Evolutionary conservation across 2,797 vertebrate species (phyloP), one percentile per base, ranked within the genome.

Genomic region (Pangasius krempfi): DNA sequence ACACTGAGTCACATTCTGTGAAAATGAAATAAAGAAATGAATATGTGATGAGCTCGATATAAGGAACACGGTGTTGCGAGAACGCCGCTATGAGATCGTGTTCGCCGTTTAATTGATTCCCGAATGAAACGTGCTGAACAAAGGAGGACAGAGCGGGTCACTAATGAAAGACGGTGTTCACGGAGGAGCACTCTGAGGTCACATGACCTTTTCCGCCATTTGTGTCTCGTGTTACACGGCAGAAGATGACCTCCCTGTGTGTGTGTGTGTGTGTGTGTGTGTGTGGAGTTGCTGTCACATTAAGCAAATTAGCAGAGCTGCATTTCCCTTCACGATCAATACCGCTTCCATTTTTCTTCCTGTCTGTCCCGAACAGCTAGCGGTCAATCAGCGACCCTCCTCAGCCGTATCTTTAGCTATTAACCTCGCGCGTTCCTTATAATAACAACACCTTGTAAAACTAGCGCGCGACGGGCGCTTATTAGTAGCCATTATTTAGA

Each of bases 61-160:
- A 37, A 18, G 3, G 44, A 75, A 40, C 58, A 82, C 6, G 9
- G n/a, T 54, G 33, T 85, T 30, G 18, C 89, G 90, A 79, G 68
- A 64, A 50, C 12, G 60, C 70, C 56, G 30, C 79, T 20, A 12
- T 16, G 73, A 85, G 87, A 89, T 88, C 88, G 70, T 87, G 52
- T 88, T 89, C 37, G 0, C 47, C 78, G 81, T 86, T 89, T 89
- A 88, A 90, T 91, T 90, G 88, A 88, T 86, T 86, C 47, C 40
- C 22, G 80, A 89, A 85, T 78, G 64, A 86, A 76, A 89, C 64
- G 86, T 80, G 60, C 33, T 47, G 22, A 83, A 64, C 40, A 66
- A 73, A 37, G 70, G 27, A 40, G 73, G 56, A 56, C 44, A 27
- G 20, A 52, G 40, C 33, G 56, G 83, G 54, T 58, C 52, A 22